Percentiles rank a stretch among this genome's conserved stretches.
These are phyloP conservation scores for Smithornis capensis DNA, from an alignment of 2,113 vertebrate genomes.

Conservation along the genomic window DNA sequence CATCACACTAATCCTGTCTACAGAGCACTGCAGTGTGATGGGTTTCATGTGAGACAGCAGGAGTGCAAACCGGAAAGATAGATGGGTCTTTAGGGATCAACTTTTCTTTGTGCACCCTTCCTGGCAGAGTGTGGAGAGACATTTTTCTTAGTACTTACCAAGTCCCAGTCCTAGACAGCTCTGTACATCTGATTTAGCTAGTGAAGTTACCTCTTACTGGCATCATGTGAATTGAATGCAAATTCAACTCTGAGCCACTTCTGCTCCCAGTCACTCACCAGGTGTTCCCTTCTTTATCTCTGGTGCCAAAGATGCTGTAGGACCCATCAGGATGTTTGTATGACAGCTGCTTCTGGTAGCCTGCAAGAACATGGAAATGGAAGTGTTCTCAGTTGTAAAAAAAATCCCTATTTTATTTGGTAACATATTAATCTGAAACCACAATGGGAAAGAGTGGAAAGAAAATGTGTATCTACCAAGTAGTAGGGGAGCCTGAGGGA, in stretches of 20 bases:
- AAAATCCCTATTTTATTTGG: background rate
- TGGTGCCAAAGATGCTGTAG: slow-evolving; percentile 71
- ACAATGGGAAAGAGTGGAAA: background rate
- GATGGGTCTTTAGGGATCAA: background rate
- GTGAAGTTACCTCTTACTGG: background rate
- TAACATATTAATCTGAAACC: background rate
- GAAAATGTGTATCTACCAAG: background rate
- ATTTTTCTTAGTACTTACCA: background rate
- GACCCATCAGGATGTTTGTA: slow-evolving; percentile 72
- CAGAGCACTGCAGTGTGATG: background rate
- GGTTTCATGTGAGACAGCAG: background rate
- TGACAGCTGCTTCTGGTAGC: slow-evolving; percentile 75
- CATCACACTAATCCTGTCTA: background rate
- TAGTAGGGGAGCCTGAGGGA: background rate
- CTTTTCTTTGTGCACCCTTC: rapidly evolving
- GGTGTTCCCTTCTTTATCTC: slow-evolving; percentile 62
- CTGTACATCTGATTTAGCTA: background rate
- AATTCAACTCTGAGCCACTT: background rate
- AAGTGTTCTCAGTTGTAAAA: background rate
- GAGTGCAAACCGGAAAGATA: background rate
- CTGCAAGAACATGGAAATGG: slow-evolving; percentile 4
- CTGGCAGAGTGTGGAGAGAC: background rate
- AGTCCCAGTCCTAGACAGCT: background rate
- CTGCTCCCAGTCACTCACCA: slow-evolving; percentile 58
- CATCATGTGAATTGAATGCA: background rate